These are phyloP conservation scores for Adelosebastes latens DNA, from an alignment of 2,797 vertebrate species.

Conservation along the genomic window DNA sequence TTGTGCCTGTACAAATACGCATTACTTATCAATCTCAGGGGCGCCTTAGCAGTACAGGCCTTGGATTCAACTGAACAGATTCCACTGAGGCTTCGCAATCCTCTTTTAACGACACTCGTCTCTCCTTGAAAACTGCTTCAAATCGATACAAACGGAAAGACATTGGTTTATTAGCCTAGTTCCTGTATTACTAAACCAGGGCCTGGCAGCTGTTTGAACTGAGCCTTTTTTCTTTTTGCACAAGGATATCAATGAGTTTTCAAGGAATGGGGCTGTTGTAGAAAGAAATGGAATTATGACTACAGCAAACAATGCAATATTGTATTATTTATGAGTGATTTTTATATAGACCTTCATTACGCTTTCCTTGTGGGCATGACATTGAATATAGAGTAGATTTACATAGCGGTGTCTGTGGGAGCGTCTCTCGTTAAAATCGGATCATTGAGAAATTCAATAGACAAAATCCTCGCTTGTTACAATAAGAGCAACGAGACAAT, in stretches of 20 bases:
- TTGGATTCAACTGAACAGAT: background rate
- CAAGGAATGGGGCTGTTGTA: background rate
- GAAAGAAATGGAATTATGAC: background rate
- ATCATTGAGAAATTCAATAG: constrained; percentile 14
- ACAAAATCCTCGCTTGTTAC: background rate
- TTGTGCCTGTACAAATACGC: no score
- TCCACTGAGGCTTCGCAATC: background rate
- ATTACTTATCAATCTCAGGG: no score
- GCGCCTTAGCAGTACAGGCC: background rate
- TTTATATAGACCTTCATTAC: background rate
- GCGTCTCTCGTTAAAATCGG: constrained; percentile 6
- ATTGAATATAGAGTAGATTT: constrained; percentile 18
- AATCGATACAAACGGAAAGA: background rate
- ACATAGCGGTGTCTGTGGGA: background rate
- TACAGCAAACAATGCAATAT: background rate
- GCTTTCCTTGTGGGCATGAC: constrained; percentile 10
- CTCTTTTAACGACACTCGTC: background rate
- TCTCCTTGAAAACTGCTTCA: constrained; percentile 1
- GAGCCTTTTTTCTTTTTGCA: no score
- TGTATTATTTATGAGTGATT: constrained; percentile 24
- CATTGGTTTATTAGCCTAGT: background rate
- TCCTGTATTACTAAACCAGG: background rate
- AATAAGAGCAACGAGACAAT: background rate
- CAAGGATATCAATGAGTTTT: background rate
- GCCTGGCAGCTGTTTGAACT: constrained; percentile 8